Evolutionary conservation across 2,113 vertebrate genomes (phyloP), one percentile per base, ranked within the genome.

Genomic region (Pantherophis guttatus): DNA sequence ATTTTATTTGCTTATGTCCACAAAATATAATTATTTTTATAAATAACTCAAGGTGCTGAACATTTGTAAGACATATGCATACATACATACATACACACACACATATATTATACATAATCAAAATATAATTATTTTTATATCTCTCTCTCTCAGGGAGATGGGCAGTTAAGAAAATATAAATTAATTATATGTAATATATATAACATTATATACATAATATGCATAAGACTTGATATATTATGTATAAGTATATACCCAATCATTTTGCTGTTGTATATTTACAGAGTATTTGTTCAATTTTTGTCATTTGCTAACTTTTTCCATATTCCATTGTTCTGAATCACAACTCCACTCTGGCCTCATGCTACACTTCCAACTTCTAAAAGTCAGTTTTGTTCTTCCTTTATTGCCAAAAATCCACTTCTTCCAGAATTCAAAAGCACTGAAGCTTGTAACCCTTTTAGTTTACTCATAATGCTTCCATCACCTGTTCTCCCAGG

Each of bases 361-460:
- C 87, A n/a, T 19, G 93, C 96, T 93, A n/a, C 90, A 94, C 62
- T 85, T 58, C 87, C 54, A 33, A 21, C n/a, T 93, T 95, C 90
- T 95, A 95, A 95, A 95, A 58, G 17, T 8, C 93, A 95, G 90
- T 95, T 94, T 26, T 57, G 90, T 95, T 52, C 62, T 24, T 33
- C 95, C 95, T 96, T 94, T 90, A 94, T 93, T 96, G 93, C 92
- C 94, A 96, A 96, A 81, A 92, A 88, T 89, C 95, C 53, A 96
- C 96, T 96, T 96, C 95, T 96, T 96, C 93, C 92, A 94, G 93
- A 96, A 95, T 94, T 95, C 94, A 94, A 92, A 96, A 94, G 95
- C 93, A 94, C 86, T 55, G 91, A 96, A 53, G 94, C 70, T 95
- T 94, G 62, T 94, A 95, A 97, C 95, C 94, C 94, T 94, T 91